Evolutionary conservation across 2,888 invertebrate species (phyloP).

Genomic region (Nemurella pictetii): DNA sequence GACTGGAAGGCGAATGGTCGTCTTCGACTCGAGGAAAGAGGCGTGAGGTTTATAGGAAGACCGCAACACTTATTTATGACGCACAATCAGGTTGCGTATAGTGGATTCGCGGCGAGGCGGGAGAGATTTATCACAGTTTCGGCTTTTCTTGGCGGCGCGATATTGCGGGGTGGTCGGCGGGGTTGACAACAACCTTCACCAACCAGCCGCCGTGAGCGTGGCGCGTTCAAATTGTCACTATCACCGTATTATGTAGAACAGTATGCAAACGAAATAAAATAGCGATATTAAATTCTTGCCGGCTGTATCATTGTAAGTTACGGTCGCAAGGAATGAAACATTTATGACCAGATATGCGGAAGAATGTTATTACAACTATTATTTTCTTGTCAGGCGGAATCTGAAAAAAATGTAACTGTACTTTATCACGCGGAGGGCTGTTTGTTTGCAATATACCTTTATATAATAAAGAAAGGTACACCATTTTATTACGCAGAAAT

Average conservation of each 20-base stretch:
- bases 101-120: not conserved
- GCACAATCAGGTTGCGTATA: constrained; percentile 35
- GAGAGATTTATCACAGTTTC: constrained; percentile 21
- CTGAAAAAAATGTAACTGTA: not conserved
- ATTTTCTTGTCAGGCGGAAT: not conserved
- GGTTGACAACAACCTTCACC: constrained; percentile 14
- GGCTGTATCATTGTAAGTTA: constrained; percentile 6
- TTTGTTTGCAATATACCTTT: not conserved
- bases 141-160: not conserved
- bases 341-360: constrained; percentile 14
- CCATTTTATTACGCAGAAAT: no score
- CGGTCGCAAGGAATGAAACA: not conserved
- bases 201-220: not conserved
- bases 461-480: no score
- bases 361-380: not conserved
- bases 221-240: not conserved
- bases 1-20: not conserved
- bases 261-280: not conserved
- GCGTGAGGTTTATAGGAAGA: constrained; percentile 24
- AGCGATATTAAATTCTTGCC: not conserved
- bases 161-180: constrained; percentile 13
- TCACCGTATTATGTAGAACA: not conserved
- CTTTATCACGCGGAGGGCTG: not conserved
- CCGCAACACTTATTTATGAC: constrained; percentile 37
- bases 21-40: not conserved